phyloP scores from a whole-genome alignment of 1,140 invertebrate species.

The Hylaeus volcanicus region DNA sequence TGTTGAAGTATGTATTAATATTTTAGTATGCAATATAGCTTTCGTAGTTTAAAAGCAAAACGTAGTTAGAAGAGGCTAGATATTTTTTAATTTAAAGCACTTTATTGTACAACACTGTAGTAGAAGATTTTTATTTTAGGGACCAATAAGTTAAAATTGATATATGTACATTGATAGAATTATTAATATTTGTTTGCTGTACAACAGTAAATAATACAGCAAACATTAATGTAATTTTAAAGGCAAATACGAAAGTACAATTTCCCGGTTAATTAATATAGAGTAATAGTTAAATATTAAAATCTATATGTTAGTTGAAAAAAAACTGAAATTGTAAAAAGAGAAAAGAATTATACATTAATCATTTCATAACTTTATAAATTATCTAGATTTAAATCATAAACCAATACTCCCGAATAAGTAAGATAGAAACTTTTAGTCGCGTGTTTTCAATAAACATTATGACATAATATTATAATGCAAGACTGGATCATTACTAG shows the following conservation, averaged over 20 bases:
- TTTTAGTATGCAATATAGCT: constrained; percentile 74
- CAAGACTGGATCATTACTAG: constrained; percentile 61
- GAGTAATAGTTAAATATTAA: constrained; percentile 37
- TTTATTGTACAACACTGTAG: constrained; percentile 75
- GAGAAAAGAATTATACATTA: constrained; percentile 41
- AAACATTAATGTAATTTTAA: constrained; percentile 47
- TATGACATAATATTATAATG: constrained; percentile 58
- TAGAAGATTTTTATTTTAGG: constrained; percentile 69
- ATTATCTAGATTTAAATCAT: constrained; percentile 30
- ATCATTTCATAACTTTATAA: constrained; percentile 43
- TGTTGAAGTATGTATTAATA: constrained; percentile 74
- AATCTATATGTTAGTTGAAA: constrained; percentile 48
- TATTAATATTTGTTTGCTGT: constrained; percentile 50
- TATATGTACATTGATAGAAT: constrained; percentile 48
- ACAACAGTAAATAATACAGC: constrained; percentile 11
- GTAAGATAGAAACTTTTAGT: constrained; percentile 51
- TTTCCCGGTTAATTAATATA: constrained; percentile 50
- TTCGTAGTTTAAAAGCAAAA: constrained; percentile 68
- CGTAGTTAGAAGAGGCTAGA: constrained; percentile 78
- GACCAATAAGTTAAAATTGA: constrained; percentile 64
- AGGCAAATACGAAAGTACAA: constrained; percentile 64
- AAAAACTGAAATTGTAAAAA: constrained; percentile 50
- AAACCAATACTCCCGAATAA: constrained; percentile 36
- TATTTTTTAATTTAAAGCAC: constrained; percentile 76
- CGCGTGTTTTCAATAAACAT: constrained; percentile 50